phyloP scores from a whole-genome alignment of 2,888 invertebrate species.

The Vandiemenella viatica region DNA sequence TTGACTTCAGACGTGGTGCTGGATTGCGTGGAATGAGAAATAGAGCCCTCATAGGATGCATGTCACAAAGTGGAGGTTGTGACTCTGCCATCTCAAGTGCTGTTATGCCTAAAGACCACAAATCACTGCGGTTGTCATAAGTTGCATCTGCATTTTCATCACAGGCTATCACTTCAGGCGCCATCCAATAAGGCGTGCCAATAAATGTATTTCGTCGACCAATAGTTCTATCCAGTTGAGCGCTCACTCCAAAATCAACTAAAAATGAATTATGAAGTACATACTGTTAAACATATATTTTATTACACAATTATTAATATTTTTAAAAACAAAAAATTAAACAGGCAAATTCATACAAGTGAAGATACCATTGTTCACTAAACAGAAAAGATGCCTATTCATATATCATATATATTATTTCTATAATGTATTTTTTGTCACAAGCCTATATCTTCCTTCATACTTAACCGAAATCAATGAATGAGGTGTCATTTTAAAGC shows the following conservation, averaged over 20 bases:
- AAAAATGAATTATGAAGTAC: no score
- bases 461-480: no score
- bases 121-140: slow-evolving; percentile 91
- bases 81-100: slow-evolving; percentile 99
- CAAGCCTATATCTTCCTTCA: no score
- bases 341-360: no score
- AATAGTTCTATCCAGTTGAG: slow-evolving; percentile 96
- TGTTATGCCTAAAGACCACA: slow-evolving; percentile 90
- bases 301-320: no score
- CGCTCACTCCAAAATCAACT: slow-evolving; percentile 99
- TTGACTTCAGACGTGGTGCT: slow-evolving; percentile 91
- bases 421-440: no score
- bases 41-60: slow-evolving; percentile 98
- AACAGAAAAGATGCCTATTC: no score
- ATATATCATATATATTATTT: no score
- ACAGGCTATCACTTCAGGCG: slow-evolving; percentile 98
- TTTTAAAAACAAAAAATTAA: no score
- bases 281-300: no score
- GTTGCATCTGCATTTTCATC: slow-evolving; percentile 99
- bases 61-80: slow-evolving; percentile 95
- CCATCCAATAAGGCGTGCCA: slow-evolving; percentile 98
- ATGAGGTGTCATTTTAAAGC: no score
- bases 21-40: slow-evolving; percentile 97
- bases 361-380: no score
- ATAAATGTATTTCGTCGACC: slow-evolving; percentile 98